Evolutionary conservation across 2,797 vertebrate species (phyloP).

Genomic region (Tadarida brasiliensis): DNA sequence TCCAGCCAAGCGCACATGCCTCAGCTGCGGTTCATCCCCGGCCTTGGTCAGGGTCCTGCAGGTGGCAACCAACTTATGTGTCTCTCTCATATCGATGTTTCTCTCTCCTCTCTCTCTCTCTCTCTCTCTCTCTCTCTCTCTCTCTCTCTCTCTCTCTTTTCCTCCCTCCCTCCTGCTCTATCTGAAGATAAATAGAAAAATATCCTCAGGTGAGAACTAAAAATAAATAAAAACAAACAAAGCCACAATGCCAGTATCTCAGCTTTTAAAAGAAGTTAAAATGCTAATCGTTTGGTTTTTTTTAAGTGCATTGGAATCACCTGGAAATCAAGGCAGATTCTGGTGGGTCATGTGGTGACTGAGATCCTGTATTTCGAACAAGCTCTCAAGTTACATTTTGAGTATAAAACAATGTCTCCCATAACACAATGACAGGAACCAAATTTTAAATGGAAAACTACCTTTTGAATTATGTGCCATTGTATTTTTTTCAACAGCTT

Average conservation of each 20-base stretch:
- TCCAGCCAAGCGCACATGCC: too few relatives aligned
- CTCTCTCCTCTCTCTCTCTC: too few relatives aligned
- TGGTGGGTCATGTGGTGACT: background rate
- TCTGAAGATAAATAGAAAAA: too few relatives aligned
- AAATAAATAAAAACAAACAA: background rate
- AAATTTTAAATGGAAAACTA: slow-evolving; percentile 45
- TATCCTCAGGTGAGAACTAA: too few relatives aligned
- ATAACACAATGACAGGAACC: background rate
- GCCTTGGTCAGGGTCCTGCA: too few relatives aligned
- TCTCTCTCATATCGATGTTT: too few relatives aligned
- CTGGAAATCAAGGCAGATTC: background rate
- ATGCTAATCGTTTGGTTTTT: background rate
- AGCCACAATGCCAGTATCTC: background rate
- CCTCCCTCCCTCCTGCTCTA: too few relatives aligned
- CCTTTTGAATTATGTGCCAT: background rate
- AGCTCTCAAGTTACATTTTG: background rate
- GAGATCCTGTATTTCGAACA: background rate
- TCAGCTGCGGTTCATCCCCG: too few relatives aligned
- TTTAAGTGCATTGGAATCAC: background rate
- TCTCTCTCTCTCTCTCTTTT: too few relatives aligned
- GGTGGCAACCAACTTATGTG: too few relatives aligned
- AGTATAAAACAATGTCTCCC: background rate
- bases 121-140: too few relatives aligned
- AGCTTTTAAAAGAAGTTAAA: background rate
- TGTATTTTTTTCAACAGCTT: slow-evolving; percentile 27